Evolutionary conservation across 2,888 invertebrate genomes (phyloP).

Genomic region (Cephus pulcher): DNA sequence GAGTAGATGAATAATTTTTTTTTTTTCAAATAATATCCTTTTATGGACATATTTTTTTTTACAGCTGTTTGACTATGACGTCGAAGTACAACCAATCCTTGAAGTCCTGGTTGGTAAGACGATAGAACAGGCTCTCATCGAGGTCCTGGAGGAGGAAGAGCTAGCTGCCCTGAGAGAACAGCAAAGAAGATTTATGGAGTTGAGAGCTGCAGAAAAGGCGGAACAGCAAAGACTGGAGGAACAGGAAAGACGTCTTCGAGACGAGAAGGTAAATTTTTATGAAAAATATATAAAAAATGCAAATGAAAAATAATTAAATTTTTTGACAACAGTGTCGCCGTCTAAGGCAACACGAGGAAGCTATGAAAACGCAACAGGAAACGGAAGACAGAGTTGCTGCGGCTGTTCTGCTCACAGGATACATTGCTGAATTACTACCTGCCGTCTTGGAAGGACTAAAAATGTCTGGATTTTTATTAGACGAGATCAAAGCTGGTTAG

Average conservation of each 20-base stretch:
- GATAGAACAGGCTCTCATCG: constrained; percentile 88
- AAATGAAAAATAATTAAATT: background rate
- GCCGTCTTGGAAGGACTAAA: constrained; percentile 84
- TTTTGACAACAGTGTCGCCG: constrained; percentile 72
- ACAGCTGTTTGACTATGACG: constrained; percentile 90
- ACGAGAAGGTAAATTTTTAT: constrained; percentile 71
- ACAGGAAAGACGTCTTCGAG: constrained; percentile 76
- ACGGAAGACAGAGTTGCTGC: constrained; percentile 86
- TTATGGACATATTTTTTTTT: constrained; percentile 15
- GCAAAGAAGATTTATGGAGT: constrained; percentile 77
- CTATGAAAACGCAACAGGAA: constrained; percentile 74
- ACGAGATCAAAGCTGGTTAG: constrained; percentile 72
- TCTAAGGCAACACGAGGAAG: constrained; percentile 78
- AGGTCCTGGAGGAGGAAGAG: constrained; percentile 95
- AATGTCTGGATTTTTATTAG: constrained; percentile 78
- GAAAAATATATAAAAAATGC: background rate
- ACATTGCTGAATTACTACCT: constrained; percentile 88
- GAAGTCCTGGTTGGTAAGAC: constrained; percentile 92
- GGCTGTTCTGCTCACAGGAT: constrained; percentile 85
- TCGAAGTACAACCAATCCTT: constrained; percentile 89
- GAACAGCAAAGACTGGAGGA: constrained; percentile 86
- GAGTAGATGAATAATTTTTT: constrained; percentile 55
- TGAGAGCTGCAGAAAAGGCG: constrained; percentile 84
- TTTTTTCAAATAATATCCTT: background rate
- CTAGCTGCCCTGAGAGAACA: constrained; percentile 83